phyloP scores from a whole-genome alignment of 2,797 vertebrate genomes.

The Pampus argenteus region DNA sequence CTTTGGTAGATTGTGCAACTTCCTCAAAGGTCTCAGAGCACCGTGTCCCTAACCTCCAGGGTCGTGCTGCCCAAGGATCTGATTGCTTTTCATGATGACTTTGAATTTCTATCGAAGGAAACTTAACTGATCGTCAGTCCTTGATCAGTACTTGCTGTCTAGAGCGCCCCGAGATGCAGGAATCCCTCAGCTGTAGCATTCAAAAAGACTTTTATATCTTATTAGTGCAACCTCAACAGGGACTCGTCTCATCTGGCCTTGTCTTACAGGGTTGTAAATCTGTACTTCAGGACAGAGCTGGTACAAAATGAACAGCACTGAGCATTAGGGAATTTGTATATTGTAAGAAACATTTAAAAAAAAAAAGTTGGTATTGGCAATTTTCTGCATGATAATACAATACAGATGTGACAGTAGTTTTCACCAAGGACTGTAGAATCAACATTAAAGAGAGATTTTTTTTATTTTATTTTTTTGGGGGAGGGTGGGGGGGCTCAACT shows the following conservation, averaged over 20 bases:
- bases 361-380: conserved; percentile 28
- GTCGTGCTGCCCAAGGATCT: conserved; percentile 19
- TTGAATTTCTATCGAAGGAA: conserved; percentile 46
- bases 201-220: conserved; percentile 32
- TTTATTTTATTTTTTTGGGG: neutral
- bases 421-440: conserved; percentile 13
- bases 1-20: conserved; percentile 16
- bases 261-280: conserved; percentile 28
- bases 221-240: conserved; percentile 17
- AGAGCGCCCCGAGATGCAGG: conserved; percentile 31
- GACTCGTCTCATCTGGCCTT: conserved; percentile 22
- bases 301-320: conserved; percentile 27
- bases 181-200: conserved; percentile 66
- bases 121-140: conserved; percentile 17
- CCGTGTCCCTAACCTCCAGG: conserved; percentile 19
- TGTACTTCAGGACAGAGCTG: conserved; percentile 20
- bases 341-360: too few relatives aligned
- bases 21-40: conserved; percentile 32
- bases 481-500: neutral
- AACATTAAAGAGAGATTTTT: conserved; percentile 1
- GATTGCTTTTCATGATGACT: conserved; percentile 33
- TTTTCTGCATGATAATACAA: conserved; percentile 51
- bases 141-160: conserved; percentile 11
- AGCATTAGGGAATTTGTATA: conserved; percentile 23
- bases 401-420: conserved; percentile 28